These are phyloP conservation scores for Dryocosmus kuriphilus DNA, from an alignment of 2,888 invertebrate species.

Conservation along the genomic window DNA sequence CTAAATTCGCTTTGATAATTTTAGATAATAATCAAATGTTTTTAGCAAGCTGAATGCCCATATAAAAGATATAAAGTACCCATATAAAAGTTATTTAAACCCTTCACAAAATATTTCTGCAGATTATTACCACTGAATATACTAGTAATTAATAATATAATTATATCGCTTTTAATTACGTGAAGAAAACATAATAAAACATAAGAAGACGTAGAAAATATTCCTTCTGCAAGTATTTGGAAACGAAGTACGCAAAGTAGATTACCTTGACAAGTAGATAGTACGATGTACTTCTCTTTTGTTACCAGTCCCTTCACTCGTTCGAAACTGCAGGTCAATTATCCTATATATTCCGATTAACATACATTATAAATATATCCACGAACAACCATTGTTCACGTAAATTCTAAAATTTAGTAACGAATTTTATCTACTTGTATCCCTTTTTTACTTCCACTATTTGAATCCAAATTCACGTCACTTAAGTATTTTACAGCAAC, in stretches of 20 bases:
- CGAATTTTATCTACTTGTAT: conserved; percentile 5
- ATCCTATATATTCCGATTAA: conserved; percentile 36
- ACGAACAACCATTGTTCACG: background rate
- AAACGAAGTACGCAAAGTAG: conserved; percentile 35
- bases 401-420: conserved; percentile 16
- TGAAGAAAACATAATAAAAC: background rate
- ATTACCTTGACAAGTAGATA: conserved; percentile 30
- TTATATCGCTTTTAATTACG: background rate
- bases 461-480: background rate
- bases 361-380: conserved; percentile 26
- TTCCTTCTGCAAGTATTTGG: conserved; percentile 39
- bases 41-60: too few relatives aligned
- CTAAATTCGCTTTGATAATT: too few relatives aligned
- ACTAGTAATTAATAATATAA: background rate
- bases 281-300: conserved; percentile 40
- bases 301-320: conserved; percentile 39
- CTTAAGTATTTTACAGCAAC: background rate
- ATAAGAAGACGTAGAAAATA: conserved; percentile 36
- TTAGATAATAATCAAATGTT: too few relatives aligned
- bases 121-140: background rate
- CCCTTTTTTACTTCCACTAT: background rate
- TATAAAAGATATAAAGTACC: too few relatives aligned
- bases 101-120: too few relatives aligned
- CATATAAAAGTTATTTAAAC: too few relatives aligned
- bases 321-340: conserved; percentile 31